phyloP scores from a whole-genome alignment of 2,888 invertebrate species.

The Prenolepis imparis region DNA sequence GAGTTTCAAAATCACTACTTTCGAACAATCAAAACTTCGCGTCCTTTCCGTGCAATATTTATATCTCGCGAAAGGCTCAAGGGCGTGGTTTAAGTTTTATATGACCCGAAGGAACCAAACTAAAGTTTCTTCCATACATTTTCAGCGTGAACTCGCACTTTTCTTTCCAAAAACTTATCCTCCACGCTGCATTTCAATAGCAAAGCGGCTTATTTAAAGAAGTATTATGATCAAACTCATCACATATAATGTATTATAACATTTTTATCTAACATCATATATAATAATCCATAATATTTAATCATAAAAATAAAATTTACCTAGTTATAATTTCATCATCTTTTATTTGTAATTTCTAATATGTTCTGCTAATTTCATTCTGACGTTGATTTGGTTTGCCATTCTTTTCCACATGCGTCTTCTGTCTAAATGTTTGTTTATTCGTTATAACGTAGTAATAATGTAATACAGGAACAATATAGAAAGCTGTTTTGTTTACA shows the following conservation, averaged over 20 bases:
- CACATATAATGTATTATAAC: neutral
- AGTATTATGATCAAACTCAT: constrained; percentile 46
- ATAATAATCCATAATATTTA: neutral
- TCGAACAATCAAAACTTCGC: constrained; percentile 70
- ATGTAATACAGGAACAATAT: constrained; percentile 5
- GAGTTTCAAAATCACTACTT: constrained; percentile 65
- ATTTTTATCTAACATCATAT: neutral
- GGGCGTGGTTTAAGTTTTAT: constrained; percentile 77
- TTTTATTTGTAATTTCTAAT: neutral
- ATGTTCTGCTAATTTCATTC: neutral
- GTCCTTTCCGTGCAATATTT: constrained; percentile 69
- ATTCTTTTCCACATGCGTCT: neutral
- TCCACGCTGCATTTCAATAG: constrained; percentile 66
- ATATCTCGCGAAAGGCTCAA: constrained; percentile 71
- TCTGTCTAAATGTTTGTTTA: constrained; percentile 5
- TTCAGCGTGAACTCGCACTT: constrained; percentile 69
- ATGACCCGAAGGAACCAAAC: constrained; percentile 72
- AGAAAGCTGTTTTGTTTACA: constrained; percentile 36
- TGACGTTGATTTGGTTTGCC: neutral
- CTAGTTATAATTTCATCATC: neutral
- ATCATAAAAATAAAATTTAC: neutral
- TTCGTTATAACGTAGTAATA: constrained; percentile 12
- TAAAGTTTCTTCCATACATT: constrained; percentile 76
- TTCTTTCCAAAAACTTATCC: constrained; percentile 63
- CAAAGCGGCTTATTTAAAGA: constrained; percentile 60